phyloP scores from a whole-genome alignment of 2,113 vertebrate species.

The Ramphastos sulfuratus region DNA sequence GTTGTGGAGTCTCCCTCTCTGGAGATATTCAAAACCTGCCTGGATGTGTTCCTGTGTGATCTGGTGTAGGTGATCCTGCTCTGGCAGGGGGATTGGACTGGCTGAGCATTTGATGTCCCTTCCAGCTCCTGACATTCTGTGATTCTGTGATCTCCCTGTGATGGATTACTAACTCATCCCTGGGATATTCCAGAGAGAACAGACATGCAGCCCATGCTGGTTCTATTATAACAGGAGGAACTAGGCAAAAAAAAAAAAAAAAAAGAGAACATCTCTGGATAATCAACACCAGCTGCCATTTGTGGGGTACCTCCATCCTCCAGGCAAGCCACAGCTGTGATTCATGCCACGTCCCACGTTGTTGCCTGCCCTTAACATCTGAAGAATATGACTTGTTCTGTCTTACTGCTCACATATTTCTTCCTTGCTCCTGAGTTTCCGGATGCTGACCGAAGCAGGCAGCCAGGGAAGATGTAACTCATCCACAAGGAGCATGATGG shows the following conservation, averaged over 20 bases:
- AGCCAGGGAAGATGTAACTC: not conserved
- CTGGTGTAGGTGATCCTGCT: too few species aligned
- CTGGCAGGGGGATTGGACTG: too few species aligned
- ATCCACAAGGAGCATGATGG: fast-evolving
- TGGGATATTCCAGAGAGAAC: not conserved
- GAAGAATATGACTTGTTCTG: not conserved
- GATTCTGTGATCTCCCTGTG: not conserved
- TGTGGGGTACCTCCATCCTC: not conserved
- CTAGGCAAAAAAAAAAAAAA: not conserved
- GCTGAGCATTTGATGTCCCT: too few species aligned
- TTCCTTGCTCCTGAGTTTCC: not conserved
- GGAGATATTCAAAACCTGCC: too few species aligned
- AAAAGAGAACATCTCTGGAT: not conserved
- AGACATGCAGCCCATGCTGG: not conserved
- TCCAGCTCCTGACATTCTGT: too few species aligned
- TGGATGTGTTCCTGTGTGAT: too few species aligned
- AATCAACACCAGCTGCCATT: slow-evolving; percentile 35
- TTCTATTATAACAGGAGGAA: not conserved
- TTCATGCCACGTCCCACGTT: not conserved
- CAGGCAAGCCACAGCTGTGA: not conserved
- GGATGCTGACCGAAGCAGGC: not conserved
- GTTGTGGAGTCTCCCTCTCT: too few species aligned
- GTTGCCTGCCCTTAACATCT: not conserved
- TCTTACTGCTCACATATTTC: not conserved
- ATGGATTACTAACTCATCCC: slow-evolving; percentile 2